Conservation (phyloP, 2,888 invertebrate species). For the Rhopalosiphum nymphaeae region DNA sequence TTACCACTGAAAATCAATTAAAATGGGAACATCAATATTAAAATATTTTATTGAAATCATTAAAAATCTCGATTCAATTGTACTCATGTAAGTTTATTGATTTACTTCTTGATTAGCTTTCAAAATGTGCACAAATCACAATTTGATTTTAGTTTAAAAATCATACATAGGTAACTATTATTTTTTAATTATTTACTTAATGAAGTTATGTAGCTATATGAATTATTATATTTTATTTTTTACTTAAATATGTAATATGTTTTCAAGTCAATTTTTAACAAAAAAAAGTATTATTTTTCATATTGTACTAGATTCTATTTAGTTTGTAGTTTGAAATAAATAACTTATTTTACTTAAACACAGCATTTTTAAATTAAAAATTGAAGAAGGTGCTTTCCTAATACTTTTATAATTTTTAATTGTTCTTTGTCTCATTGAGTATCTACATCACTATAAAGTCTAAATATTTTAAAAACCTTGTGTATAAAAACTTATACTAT, state of each 20-base stretch:
- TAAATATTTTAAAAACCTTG: background rate
- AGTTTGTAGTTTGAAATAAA: too few species aligned
- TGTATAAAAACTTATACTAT: background rate
- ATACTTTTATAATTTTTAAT: background rate
- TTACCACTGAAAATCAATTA: background rate
- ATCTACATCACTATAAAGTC: background rate
- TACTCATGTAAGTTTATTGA: conserved; percentile 41
- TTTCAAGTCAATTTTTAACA: background rate
- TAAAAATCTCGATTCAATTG: conserved; percentile 34
- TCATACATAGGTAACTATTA: background rate
- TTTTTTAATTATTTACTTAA: background rate
- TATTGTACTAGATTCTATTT: background rate
- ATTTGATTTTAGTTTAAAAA: background rate
- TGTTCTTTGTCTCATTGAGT: background rate
- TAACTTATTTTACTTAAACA: background rate
- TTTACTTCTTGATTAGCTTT: background rate
- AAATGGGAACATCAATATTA: background rate
- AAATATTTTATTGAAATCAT: conserved; percentile 16
- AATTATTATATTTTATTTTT: background rate
- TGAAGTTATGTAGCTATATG: background rate
- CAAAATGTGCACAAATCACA: background rate
- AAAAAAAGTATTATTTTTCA: background rate
- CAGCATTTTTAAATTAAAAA: background rate
- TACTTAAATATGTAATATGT: background rate
- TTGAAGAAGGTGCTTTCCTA: background rate